These are phyloP conservation scores for Lithophane leautieri DNA, from an alignment of 2,888 invertebrate genomes.

Conservation along the genomic window DNA sequence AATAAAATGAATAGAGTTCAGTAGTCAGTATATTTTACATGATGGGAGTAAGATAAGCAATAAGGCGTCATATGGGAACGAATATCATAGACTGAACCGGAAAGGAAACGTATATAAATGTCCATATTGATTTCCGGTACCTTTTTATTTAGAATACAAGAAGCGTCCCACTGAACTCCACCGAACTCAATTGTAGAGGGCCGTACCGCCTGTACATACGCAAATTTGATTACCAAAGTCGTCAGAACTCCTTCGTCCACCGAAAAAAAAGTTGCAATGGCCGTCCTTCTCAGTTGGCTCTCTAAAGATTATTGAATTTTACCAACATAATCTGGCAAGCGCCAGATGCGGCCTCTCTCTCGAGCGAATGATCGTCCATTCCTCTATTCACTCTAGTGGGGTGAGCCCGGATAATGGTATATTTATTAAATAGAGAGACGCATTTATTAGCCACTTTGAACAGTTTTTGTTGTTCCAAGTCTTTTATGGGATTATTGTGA, in stretches of 20 bases:
- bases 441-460: slow-evolving; percentile 71
- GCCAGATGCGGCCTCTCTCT: slow-evolving; percentile 83
- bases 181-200: slow-evolving; percentile 63
- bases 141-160: slow-evolving; percentile 68
- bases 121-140: slow-evolving; percentile 55
- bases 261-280: slow-evolving; percentile 77
- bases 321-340: slow-evolving; percentile 83
- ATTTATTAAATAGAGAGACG: slow-evolving; percentile 79
- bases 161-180: slow-evolving; percentile 56
- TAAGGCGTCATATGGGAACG: slow-evolving; percentile 44
- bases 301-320: slow-evolving; percentile 87
- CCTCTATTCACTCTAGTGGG: slow-evolving; percentile 78
- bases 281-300: slow-evolving; percentile 82
- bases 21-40: slow-evolving; percentile 27
- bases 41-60: slow-evolving; percentile 43
- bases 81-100: slow-evolving; percentile 52
- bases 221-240: slow-evolving; percentile 74
- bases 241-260: slow-evolving; percentile 68
- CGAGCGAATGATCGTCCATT: slow-evolving; percentile 82
- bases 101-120: slow-evolving; percentile 48
- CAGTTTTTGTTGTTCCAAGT: slow-evolving; percentile 64
- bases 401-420: slow-evolving; percentile 77
- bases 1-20: slow-evolving; percentile 25
- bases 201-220: slow-evolving; percentile 67
- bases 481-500: slow-evolving; percentile 66